A percentile compares a stretch with the other conserved stretches of the same genome.
phyloP scores from a whole-genome alignment of 2,888 invertebrate genomes.

The Lapara coniferarum region DNA sequence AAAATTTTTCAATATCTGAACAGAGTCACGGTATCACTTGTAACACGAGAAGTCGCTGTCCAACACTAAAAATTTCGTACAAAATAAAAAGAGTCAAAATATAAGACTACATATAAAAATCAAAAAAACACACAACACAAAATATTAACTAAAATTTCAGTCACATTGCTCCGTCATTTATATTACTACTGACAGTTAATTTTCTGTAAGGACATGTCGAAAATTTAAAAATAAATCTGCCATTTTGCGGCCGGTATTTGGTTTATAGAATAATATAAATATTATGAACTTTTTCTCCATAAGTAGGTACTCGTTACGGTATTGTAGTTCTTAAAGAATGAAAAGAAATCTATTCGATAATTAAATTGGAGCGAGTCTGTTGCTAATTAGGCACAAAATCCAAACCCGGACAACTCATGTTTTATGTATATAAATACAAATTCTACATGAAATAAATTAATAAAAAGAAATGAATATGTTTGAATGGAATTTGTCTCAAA shows the following conservation, averaged over 20 bases:
- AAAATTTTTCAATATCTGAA: conserved; percentile 21
- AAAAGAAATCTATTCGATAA: too few relatives aligned
- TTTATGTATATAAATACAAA: too few relatives aligned
- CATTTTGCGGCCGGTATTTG: conserved; percentile 32
- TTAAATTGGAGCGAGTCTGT: too few relatives aligned
- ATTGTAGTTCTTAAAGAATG: too few relatives aligned
- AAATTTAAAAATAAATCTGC: conserved; percentile 34
- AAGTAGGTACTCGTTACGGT: too few relatives aligned
- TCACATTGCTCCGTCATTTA: conserved; percentile 78
- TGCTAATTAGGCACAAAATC: too few relatives aligned
- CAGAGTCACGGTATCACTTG: conserved; percentile 56
- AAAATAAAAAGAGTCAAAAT: conserved; percentile 60
- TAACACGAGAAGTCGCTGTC: conserved; percentile 42
- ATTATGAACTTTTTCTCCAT: neutral
- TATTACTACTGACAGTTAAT: conserved; percentile 57
- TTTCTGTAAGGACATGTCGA: conserved; percentile 36
- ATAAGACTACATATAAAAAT: conserved; percentile 78
- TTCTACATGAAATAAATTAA: too few relatives aligned
- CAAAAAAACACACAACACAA: conserved; percentile 80
- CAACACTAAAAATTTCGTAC: conserved; percentile 77
- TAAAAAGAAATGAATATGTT: too few relatives aligned
- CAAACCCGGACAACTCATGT: too few relatives aligned
- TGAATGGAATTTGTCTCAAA: too few relatives aligned
- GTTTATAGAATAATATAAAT: neutral
- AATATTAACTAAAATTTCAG: conserved; percentile 77